Base-by-base conservation (phyloP, 2,113 vertebrate species). In the Chaetops frenatus region DNA sequence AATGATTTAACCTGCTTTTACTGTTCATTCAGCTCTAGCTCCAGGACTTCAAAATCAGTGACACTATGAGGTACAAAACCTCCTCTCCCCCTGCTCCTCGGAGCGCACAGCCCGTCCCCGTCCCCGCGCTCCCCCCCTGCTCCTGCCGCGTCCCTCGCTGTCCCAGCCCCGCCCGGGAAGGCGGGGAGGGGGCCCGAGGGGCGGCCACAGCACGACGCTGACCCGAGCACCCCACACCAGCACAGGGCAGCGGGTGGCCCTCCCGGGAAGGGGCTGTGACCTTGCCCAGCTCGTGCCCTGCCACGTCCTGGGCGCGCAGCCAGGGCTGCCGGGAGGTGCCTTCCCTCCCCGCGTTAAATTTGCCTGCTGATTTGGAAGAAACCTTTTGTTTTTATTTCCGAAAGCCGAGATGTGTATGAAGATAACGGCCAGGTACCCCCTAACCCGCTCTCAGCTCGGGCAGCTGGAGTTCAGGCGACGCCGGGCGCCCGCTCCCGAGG, bases 11-110 rank as follows among this genome's bases (percentile, higher is more conserved):
- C 96, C 97, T 97, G 96, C 97, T 97, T 96, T 97, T 96, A 96
- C 91, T 92, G 88, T 96, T 96, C 65, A 73, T 96, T 98, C 89
- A 93, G 90, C 97, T 96, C 94, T 95, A 78, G 96, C 97, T 97
- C 97, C 79, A 95, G 97, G 97, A 97, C 97, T 97, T 96, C 97
- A 96, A 95, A 97, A 95, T 95, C 97, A 96, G 92, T 95, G 97
- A 97, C 91, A 92, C 96, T 86, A 94, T 71, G 95, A 95, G 96
- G 94, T 97, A 95, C 94, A 93, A 94, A 96, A 92, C 82, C 92
- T 81, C 90, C 97, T 94, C 96, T 97, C 97, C 97, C 95, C 93
- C 91, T 25, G 91, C 91, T 95, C 94, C 95, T 94, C 29, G 65
- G 94, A 94, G 95, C 84, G 38, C 94, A 50, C 94, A 87, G 95